These are phyloP conservation scores for Trichechus manatus DNA, from an alignment of 2,113 vertebrate species.

Conservation along the genomic window DNA sequence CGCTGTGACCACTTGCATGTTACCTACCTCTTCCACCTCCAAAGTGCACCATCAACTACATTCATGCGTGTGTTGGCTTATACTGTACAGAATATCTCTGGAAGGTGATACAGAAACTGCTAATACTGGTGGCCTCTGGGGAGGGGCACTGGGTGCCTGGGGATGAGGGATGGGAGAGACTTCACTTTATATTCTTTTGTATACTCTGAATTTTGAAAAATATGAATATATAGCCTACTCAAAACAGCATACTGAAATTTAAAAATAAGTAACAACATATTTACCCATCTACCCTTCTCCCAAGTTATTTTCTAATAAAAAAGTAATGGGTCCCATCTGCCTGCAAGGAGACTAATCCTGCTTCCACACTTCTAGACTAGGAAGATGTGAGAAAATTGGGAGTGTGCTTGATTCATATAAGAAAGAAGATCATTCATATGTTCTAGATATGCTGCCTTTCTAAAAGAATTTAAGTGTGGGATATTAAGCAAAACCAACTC, in stretches of 20 bases:
- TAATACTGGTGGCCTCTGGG: not conserved
- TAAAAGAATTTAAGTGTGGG: not conserved
- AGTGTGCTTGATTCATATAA: not conserved
- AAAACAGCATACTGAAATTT: not conserved
- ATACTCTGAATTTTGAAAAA: not conserved
- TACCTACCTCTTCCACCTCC: not conserved
- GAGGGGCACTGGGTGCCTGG: no score
- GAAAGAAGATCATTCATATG: not conserved
- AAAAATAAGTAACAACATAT: not conserved
- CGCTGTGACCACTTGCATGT: no score
- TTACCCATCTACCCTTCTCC: not conserved
- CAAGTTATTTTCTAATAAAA: not conserved
- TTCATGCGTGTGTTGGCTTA: not conserved
- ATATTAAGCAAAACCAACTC: not conserved
- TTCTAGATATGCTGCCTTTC: not conserved
- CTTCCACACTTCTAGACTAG: not conserved
- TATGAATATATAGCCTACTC: not conserved
- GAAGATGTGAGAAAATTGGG: not conserved
- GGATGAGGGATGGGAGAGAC: not conserved
- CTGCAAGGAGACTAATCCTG: not conserved
- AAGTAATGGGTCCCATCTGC: not conserved
- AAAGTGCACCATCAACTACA: not conserved
- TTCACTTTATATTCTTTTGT: not conserved
- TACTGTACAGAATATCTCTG: not conserved
- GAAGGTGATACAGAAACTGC: not conserved